A percentile compares a stretch with the other conserved stretches of the same genome.
These are phyloP conservation scores for Whitmania pigra DNA, from an alignment of 1,140 invertebrate species.

Conservation along the genomic window DNA sequence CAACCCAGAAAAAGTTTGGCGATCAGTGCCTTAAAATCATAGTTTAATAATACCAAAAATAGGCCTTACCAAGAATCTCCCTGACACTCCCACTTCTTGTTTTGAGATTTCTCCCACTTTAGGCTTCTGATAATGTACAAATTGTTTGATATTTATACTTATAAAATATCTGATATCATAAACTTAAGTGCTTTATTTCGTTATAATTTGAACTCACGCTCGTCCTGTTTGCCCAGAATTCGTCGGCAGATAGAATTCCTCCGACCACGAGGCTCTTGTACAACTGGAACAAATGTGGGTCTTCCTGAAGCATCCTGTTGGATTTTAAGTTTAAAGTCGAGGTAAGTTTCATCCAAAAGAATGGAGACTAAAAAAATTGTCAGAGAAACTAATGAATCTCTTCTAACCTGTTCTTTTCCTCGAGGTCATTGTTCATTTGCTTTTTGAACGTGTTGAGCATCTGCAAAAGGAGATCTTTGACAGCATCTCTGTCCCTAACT, in stretches of 20 bases:
- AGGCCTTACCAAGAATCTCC: conserved; percentile 57
- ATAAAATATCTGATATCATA: too few relatives aligned
- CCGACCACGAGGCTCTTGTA: conserved; percentile 77
- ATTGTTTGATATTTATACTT: too few relatives aligned
- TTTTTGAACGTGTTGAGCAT: conserved; percentile 86
- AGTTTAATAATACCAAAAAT: not conserved
- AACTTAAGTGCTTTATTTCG: too few relatives aligned
- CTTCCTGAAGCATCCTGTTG: conserved; percentile 44
- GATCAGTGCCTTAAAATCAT: too few relatives aligned
- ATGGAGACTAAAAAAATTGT: not conserved
- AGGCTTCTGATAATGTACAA: too few relatives aligned
- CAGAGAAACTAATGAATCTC: not conserved
- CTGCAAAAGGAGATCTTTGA: conserved; percentile 81
- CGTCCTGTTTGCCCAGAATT: conserved; percentile 86
- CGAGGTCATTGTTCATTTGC: conserved; percentile 75
- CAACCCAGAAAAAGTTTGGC: not conserved
- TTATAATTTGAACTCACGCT: conserved; percentile 34
- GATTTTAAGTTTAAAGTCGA: too few relatives aligned
- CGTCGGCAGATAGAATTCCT: conserved; percentile 80
- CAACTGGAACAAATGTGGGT: conserved; percentile 47
- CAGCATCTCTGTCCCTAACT: conserved; percentile 74
- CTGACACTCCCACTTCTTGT: conserved; percentile 66
- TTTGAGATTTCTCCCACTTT: not conserved
- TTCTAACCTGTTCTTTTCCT: conserved; percentile 45
- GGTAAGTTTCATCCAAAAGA: not conserved